Conservation (phyloP, 2,113 vertebrate species). For the Lampris megalopsis region DNA sequence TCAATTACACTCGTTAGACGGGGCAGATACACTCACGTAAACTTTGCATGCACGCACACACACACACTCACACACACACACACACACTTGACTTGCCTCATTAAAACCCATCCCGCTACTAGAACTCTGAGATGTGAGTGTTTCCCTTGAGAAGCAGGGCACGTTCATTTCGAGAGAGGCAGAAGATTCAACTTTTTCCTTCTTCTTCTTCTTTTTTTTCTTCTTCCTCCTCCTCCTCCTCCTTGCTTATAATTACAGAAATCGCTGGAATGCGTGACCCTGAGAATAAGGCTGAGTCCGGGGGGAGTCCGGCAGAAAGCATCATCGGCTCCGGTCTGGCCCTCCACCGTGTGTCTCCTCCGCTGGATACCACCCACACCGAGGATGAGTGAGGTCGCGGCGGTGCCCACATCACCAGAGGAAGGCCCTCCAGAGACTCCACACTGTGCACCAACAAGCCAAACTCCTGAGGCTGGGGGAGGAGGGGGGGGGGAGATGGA, state of each 20-base stretch:
- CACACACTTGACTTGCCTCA: slow-evolving; percentile 80
- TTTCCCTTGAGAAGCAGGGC: slow-evolving; percentile 78
- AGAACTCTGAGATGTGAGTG: slow-evolving; percentile 82
- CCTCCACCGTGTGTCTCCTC: slow-evolving; percentile 72
- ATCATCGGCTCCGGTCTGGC: slow-evolving; percentile 74
- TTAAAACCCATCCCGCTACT: slow-evolving; percentile 83
- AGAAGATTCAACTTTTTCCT: slow-evolving; percentile 74
- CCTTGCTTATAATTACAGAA: slow-evolving; percentile 83
- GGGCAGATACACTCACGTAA: slow-evolving; percentile 69
- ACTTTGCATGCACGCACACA: slow-evolving; percentile 48
- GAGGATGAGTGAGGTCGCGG: slow-evolving; percentile 79
- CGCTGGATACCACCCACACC: slow-evolving; percentile 81
- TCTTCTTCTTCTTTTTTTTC: too few relatives aligned
- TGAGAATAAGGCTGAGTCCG: slow-evolving; percentile 82
- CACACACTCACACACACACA: slow-evolving; percentile 47
- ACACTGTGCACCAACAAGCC: slow-evolving; percentile 73
- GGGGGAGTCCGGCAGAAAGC: slow-evolving; percentile 76
- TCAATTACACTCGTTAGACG: slow-evolving; percentile 82
- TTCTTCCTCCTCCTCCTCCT: background rate
- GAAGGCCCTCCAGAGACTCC: slow-evolving; percentile 65
- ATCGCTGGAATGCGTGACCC: slow-evolving; percentile 83
- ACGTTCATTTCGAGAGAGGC: slow-evolving; percentile 81
- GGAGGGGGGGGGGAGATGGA: slow-evolving; percentile 42
- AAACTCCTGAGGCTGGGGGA: slow-evolving; percentile 77
- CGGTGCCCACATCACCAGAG: slow-evolving; percentile 76